A percentile compares a stretch with the other conserved stretches of the same genome.
phyloP scores from a whole-genome alignment of 2,113 vertebrate genomes.

The Bufo bufo region DNA sequence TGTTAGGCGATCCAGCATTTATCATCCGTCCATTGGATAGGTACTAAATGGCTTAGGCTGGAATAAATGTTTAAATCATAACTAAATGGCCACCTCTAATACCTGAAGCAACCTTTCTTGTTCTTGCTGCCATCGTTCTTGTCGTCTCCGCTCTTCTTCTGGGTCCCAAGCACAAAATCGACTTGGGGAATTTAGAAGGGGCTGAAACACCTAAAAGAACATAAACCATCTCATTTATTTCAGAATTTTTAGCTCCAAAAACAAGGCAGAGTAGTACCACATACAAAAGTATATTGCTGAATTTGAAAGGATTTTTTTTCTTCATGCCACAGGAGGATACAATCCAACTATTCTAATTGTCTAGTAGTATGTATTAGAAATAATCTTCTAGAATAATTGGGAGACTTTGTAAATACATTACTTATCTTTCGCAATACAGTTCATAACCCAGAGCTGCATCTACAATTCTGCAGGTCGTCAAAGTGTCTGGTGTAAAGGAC shows the following conservation, averaged over 20 bases:
- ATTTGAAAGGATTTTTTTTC: no score
- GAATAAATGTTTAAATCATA: neutral
- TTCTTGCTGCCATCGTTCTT: conserved; percentile 95
- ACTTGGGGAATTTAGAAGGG: conserved; percentile 73
- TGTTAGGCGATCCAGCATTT: neutral
- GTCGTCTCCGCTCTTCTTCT: conserved; percentile 93
- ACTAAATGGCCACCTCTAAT: neutral
- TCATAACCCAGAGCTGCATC: neutral
- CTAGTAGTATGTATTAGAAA: neutral
- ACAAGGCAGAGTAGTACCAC: neutral
- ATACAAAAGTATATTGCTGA: neutral
- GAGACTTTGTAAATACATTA: neutral
- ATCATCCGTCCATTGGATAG: neutral
- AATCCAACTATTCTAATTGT: neutral
- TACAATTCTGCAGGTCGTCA: neutral
- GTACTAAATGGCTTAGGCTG: neutral
- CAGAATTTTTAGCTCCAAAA: neutral
- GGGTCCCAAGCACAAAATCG: conserved; percentile 93
- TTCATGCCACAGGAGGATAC: no score
- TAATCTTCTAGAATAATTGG: neutral
- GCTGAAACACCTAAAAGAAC: conserved; percentile 47
- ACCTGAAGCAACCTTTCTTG: conserved; percentile 97
- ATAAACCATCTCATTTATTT: neutral
- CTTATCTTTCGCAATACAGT: no score
- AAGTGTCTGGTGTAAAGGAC: no score